Evolutionary conservation across 2,113 vertebrate species (phyloP).

Genomic region (Dipodomys stephensi): DNA sequence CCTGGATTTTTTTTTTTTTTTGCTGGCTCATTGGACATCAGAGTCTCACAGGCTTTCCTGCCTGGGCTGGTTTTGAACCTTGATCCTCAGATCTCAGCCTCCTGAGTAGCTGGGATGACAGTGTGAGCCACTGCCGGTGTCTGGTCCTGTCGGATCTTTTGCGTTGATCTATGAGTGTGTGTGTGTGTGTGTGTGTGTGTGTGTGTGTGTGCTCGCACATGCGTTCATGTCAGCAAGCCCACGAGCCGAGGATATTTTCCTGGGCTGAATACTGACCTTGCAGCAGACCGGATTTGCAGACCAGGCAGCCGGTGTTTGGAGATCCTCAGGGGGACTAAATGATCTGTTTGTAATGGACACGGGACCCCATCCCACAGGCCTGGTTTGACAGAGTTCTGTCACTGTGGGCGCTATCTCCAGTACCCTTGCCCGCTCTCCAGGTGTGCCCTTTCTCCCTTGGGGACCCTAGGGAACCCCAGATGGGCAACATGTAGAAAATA

Average conservation of each 20-base stretch:
- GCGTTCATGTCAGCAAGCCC: too few relatives aligned
- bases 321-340: background rate
- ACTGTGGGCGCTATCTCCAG: too few relatives aligned
- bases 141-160: too few relatives aligned
- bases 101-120: too few relatives aligned
- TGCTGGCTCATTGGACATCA: too few relatives aligned
- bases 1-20: too few relatives aligned
- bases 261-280: background rate
- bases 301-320: constrained; percentile 39
- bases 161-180: too few relatives aligned
- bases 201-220: background rate
- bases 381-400: too few relatives aligned
- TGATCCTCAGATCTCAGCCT: background rate
- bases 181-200: background rate
- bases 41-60: too few relatives aligned
- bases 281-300: background rate
- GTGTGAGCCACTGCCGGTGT: too few relatives aligned
- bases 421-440: background rate
- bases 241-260: background rate
- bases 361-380: background rate
- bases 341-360: constrained; percentile 48
- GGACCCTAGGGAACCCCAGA: too few relatives aligned
- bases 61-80: background rate
- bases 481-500: too few relatives aligned
- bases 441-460: background rate